A percentile compares a stretch with the other conserved stretches of the same genome.
Evolutionary conservation across 1,140 invertebrate species (phyloP).

Genomic region (Oscheius sp.): DNA sequence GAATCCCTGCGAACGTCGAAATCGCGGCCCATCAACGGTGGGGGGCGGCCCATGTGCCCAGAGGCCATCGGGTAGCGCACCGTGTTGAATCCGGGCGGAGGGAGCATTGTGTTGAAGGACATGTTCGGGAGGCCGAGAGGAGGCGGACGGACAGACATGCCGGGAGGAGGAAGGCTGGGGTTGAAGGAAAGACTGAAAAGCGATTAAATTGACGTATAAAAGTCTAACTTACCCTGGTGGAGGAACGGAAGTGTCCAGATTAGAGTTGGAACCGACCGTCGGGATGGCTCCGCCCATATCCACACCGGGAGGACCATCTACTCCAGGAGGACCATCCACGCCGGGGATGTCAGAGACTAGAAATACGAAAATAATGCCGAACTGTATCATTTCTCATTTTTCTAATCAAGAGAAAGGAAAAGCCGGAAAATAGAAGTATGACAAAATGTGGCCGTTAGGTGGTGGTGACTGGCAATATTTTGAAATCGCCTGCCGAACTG

Average conservation of each 20-base stretch:
- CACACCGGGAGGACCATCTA: conserved; percentile 39
- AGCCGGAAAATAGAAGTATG: not conserved
- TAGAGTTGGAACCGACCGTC: conserved; percentile 17
- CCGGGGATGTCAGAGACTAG: too few species aligned
- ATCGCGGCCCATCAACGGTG: conserved; percentile 5
- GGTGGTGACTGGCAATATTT: not conserved
- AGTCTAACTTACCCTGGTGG: conserved; percentile 34
- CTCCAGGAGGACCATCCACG: conserved; percentile 37
- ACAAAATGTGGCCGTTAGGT: not conserved
- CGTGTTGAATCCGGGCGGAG: conserved; percentile 17
- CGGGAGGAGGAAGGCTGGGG: conserved; percentile 47
- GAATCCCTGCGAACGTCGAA: not conserved
- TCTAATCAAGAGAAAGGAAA: not conserved
- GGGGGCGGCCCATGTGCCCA: not conserved
- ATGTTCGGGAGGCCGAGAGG: conserved; percentile 6
- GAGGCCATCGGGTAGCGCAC: not conserved
- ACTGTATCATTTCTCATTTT: not conserved
- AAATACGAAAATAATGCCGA: not conserved
- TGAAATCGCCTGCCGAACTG: not conserved
- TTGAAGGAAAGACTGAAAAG: conserved; percentile 31
- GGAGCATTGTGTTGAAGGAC: conserved; percentile 30
- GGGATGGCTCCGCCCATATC: conserved; percentile 35
- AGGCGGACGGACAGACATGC: conserved; percentile 31
- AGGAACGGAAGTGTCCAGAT: conserved; percentile 35
- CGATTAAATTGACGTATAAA: not conserved